A percentile compares a stretch with the other conserved stretches of the same genome.
Conservation (phyloP, 2,888 invertebrate genomes). For the Drosophila nigricruria region DNA sequence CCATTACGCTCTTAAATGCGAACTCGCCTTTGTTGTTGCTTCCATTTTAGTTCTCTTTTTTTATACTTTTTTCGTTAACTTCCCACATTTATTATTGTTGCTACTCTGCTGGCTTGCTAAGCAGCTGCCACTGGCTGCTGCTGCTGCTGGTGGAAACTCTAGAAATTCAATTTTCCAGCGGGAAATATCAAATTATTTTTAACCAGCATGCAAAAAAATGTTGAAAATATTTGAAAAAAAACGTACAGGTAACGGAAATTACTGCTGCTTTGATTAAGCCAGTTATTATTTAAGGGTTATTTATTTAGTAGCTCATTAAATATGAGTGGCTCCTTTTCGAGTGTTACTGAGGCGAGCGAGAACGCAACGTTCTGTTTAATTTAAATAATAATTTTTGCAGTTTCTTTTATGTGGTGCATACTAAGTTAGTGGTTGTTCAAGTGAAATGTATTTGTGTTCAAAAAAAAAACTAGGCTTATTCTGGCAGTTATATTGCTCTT, state of each 20-base stretch:
- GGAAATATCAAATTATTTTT: constrained; percentile 24
- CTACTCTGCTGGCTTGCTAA: constrained; percentile 17
- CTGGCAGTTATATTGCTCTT: too few relatives aligned
- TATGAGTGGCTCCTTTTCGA: not conserved
- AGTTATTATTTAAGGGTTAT: not conserved
- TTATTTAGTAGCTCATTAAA: constrained; percentile 14
- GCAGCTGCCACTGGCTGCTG: constrained; percentile 20
- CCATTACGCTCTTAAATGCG: constrained; percentile 75
- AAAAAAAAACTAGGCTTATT: not conserved
- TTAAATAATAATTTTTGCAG: not conserved
- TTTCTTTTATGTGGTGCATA: not conserved
- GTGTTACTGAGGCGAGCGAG: not conserved
- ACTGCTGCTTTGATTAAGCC: constrained; percentile 25
- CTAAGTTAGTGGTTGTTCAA: not conserved
- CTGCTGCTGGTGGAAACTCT: not conserved
- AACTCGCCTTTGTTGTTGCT: constrained; percentile 48
- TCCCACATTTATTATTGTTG: constrained; percentile 48
- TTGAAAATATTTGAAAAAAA: not conserved
- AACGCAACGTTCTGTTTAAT: not conserved
- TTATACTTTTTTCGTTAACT: not conserved
- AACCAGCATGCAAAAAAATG: not conserved
- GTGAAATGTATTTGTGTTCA: not conserved
- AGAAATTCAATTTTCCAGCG: constrained; percentile 33
- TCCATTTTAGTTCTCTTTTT: not conserved
- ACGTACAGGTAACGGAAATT: constrained; percentile 12